Percentiles rank a stretch among this genome's conserved stretches.
phyloP scores from a whole-genome alignment of 2,888 invertebrate species.

The Molorchus minor region DNA sequence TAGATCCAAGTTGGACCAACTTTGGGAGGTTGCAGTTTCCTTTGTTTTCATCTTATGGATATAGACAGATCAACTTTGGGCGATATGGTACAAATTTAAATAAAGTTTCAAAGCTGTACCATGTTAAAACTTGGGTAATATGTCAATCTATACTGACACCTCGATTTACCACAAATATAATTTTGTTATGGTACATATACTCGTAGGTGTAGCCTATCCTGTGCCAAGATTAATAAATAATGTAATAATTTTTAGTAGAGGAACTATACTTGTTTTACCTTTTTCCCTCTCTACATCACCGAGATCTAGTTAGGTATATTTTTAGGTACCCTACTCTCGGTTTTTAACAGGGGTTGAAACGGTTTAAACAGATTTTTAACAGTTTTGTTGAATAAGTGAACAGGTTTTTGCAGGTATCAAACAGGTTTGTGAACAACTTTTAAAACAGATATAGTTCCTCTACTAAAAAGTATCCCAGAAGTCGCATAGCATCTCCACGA shows the following conservation, averaged over 20 bases:
- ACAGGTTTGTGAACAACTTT: no score
- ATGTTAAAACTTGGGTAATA: slow-evolving; percentile 17
- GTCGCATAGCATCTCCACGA: no score
- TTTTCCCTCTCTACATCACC: no score
- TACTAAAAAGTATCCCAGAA: no score
- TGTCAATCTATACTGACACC: slow-evolving; percentile 8
- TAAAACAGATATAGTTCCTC: no score
- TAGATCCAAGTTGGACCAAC: background rate
- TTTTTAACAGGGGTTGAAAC: no score
- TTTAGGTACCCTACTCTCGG: no score
- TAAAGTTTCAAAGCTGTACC: slow-evolving; percentile 9
- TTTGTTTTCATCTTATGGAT: background rate
- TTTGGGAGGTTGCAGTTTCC: background rate
- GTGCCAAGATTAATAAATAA: no score
- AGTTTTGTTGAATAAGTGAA: background rate
- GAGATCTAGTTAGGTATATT: no score
- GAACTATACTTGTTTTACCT: no score
- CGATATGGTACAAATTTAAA: background rate
- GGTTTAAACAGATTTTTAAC: background rate
- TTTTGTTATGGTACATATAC: background rate
- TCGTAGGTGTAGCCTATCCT: no score
- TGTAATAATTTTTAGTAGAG: no score
- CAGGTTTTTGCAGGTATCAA: background rate
- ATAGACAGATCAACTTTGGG: background rate
- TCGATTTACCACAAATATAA: background rate